A percentile compares a stretch with the other conserved stretches of the same genome.
phyloP scores from a whole-genome alignment of 2,113 vertebrate genomes.

The Mirounga angustirostris region DNA sequence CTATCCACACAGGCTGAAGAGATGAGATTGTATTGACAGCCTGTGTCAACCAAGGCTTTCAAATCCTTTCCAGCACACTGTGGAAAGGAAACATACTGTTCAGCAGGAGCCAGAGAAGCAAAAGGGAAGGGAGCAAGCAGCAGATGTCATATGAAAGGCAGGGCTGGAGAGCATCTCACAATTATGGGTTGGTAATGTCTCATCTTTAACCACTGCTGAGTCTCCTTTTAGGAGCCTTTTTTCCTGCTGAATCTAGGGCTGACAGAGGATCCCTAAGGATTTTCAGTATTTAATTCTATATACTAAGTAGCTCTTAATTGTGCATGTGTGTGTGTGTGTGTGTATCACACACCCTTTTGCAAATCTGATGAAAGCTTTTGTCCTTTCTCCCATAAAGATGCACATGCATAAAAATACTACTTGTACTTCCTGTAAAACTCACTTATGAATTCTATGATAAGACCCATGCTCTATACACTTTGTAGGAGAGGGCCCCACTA shows the following conservation, averaged over 20 bases:
- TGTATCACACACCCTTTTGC: not conserved
- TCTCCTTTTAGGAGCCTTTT: slow-evolving; percentile 38
- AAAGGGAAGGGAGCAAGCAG: slow-evolving; percentile 28
- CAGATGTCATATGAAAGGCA: slow-evolving; percentile 43
- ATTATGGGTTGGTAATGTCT: not conserved
- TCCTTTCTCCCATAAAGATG: not conserved
- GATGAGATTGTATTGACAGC: slow-evolving; percentile 92
- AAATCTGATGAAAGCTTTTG: slow-evolving; percentile 46
- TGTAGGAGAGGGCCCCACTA: not conserved
- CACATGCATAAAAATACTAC: slow-evolving; percentile 22
- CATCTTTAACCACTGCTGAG: not conserved
- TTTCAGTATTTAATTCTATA: slow-evolving; percentile 2
- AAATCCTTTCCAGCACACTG: slow-evolving; percentile 93
- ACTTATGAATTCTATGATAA: slow-evolving; percentile 37
- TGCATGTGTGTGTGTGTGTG: not conserved
- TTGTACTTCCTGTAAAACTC: not conserved
- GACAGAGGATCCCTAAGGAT: not conserved
- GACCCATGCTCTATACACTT: not conserved
- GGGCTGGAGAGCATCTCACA: slow-evolving; percentile 20
- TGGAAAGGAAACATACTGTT: slow-evolving; percentile 74
- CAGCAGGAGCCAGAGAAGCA: not conserved
- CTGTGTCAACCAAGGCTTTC: slow-evolving; percentile 91
- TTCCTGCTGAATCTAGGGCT: slow-evolving; percentile 35
- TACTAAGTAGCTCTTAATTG: not conserved
- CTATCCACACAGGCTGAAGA: slow-evolving; percentile 91